Evolutionary conservation across 2,113 vertebrate genomes (phyloP).

Genomic region (Cinclus mexicanus): DNA sequence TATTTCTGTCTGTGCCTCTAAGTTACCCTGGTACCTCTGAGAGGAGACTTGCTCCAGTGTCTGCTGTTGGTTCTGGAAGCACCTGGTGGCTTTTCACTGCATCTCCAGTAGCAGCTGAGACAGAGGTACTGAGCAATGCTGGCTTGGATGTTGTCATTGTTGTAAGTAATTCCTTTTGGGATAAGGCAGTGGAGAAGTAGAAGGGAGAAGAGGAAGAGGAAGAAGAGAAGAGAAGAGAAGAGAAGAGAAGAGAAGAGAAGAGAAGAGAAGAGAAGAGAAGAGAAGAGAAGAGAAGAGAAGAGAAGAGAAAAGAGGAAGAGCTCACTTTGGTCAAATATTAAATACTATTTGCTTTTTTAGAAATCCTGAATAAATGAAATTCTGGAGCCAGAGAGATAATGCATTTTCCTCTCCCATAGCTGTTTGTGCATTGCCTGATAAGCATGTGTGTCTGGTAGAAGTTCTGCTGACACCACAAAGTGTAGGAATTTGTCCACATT

Average conservation of each 20-base stretch:
- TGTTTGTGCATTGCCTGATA: not conserved
- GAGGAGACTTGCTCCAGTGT: not conserved
- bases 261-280: too few relatives aligned
- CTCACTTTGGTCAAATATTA: not conserved
- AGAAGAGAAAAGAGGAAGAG: accelerated
- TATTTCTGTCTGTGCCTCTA: not conserved
- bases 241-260: too few relatives aligned
- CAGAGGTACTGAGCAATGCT: not conserved
- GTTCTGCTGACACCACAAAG: not conserved
- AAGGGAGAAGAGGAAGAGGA: too few relatives aligned
- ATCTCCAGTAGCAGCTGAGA: not conserved
- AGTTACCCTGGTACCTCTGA: not conserved
- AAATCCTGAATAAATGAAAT: not conserved
- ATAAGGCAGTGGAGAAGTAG: not conserved
- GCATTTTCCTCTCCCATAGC: not conserved
- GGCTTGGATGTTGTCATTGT: not conserved
- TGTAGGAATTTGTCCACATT: not conserved
- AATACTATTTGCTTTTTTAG: not conserved
- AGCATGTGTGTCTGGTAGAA: not conserved
- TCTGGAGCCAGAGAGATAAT: not conserved
- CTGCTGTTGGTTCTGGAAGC: not conserved
- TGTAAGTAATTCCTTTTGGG: not conserved
- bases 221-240: accelerated
- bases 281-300: too few relatives aligned
- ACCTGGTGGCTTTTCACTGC: not conserved